phyloP scores from a whole-genome alignment of 2,888 invertebrate species.

The Apomyelois bistriatella region DNA sequence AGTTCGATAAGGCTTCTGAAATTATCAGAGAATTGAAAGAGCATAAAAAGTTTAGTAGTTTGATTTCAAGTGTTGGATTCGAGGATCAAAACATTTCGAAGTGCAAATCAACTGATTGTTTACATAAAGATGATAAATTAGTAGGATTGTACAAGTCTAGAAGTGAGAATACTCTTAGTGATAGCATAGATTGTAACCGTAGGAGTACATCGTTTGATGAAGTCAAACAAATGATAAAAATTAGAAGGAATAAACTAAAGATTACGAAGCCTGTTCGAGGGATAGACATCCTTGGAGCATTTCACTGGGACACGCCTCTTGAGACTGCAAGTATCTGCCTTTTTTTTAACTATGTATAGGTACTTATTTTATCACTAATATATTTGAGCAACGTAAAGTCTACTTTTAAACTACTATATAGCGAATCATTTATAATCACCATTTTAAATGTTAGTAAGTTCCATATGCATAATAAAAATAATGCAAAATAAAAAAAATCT shows the following conservation, averaged over 20 bases:
- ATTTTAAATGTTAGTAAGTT: too few species aligned
- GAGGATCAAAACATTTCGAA: constrained; percentile 33
- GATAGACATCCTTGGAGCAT: constrained; percentile 42
- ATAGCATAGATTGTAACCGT: constrained; percentile 20
- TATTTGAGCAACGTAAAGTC: too few species aligned
- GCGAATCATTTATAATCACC: too few species aligned
- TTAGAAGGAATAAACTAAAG: constrained; percentile 43
- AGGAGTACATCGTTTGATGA: constrained; percentile 41
- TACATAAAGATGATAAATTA: constrained; percentile 28
- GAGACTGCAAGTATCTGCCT: constrained; percentile 46
- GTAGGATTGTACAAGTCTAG: constrained; percentile 34
- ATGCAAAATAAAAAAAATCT: too few species aligned
- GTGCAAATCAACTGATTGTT: constrained; percentile 41
- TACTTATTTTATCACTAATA: background rate
- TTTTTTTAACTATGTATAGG: background rate
- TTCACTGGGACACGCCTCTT: constrained; percentile 52
- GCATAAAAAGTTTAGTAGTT: constrained; percentile 30
- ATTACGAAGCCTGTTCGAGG: constrained; percentile 44
- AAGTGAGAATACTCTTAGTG: constrained; percentile 38
- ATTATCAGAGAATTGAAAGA: constrained; percentile 37
- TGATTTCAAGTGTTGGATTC: constrained; percentile 25
- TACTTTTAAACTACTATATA: too few species aligned
- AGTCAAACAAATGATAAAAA: constrained; percentile 43
- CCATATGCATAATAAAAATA: too few species aligned
- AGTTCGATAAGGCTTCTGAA: constrained; percentile 33